Conservation (phyloP, 2,888 invertebrate species). For the Masnerella sp. region DNA sequence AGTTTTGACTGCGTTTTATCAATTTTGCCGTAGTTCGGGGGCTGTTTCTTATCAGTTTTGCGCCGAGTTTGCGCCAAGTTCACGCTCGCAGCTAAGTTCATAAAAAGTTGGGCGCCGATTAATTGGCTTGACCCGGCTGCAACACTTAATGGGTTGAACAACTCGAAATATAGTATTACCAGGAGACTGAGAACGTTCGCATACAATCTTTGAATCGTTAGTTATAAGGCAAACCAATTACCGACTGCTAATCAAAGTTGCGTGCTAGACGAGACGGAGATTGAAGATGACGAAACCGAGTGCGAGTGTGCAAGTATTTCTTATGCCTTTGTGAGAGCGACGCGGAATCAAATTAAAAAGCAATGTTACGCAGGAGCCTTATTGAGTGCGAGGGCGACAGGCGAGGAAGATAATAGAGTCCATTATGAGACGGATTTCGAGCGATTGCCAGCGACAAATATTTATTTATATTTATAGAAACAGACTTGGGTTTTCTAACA, state of each 20-base stretch:
- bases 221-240: slow-evolving; percentile 1
- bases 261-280: no score
- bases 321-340: slow-evolving; percentile 1
- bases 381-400: slow-evolving; percentile 24
- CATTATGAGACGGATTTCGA: neutral
- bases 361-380: slow-evolving; percentile 63
- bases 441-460: no score
- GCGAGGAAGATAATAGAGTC: neutral
- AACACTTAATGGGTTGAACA: no score
- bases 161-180: slow-evolving; percentile 69
- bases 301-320: neutral
- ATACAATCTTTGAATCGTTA: slow-evolving; percentile 9
- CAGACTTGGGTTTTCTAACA: neutral
- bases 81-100: no score
- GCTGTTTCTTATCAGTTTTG: no score
- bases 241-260: slow-evolving; percentile 4
- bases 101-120: no score
- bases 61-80: no score
- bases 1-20: no score
- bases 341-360: slow-evolving; percentile 26
- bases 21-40: no score
- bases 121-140: no score
- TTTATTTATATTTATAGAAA: neutral
- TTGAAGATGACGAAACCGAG: no score
- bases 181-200: slow-evolving; percentile 67